A percentile compares a stretch with the other conserved stretches of the same genome.
Conservation (phyloP, 1,140 invertebrate species). For the Chelonus insularis region DNA sequence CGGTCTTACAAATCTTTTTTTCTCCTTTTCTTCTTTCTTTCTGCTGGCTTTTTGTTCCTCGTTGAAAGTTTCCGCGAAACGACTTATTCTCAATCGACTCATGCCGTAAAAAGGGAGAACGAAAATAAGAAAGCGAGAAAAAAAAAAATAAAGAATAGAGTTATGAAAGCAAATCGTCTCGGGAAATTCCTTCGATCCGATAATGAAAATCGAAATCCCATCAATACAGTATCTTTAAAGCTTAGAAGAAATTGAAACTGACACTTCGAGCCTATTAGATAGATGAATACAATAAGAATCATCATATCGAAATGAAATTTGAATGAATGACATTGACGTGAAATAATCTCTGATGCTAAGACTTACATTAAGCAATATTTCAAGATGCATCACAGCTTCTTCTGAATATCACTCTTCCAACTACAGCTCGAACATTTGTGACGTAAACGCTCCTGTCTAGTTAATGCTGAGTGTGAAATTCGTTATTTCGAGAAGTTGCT, state of each 20-base stretch:
- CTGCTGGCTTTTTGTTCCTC: conserved; percentile 3
- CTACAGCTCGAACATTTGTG: too few relatives aligned
- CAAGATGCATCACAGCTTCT: too few relatives aligned
- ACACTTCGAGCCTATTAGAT: conserved; percentile 19
- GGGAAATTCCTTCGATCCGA: conserved; percentile 21
- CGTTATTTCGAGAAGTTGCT: conserved; percentile 49
- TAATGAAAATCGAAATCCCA: conserved; percentile 27
- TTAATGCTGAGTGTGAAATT: conserved; percentile 52
- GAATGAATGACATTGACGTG: conserved; percentile 3
- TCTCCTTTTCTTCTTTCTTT: conserved; percentile 30
- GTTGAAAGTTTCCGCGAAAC: conserved; percentile 17
- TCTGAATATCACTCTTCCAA: too few relatives aligned
- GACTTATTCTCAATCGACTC: conserved; percentile 22
- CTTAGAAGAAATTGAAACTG: conserved; percentile 20
- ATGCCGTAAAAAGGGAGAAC: background rate
- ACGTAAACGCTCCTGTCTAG: too few relatives aligned
- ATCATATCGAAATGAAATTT: conserved; percentile 8
- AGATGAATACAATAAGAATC: background rate
- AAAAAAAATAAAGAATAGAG: conserved; percentile 3
- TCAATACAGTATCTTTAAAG: conserved; percentile 10
- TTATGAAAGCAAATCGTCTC: conserved; percentile 22
- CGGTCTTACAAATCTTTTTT: conserved; percentile 48
- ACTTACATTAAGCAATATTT: too few relatives aligned
- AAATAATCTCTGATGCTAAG: conserved; percentile 51
- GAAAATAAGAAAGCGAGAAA: too few relatives aligned